These are phyloP conservation scores for Ricordea florida DNA, from an alignment of 92 coral and sea anemone species.

Conservation along the genomic window DNA sequence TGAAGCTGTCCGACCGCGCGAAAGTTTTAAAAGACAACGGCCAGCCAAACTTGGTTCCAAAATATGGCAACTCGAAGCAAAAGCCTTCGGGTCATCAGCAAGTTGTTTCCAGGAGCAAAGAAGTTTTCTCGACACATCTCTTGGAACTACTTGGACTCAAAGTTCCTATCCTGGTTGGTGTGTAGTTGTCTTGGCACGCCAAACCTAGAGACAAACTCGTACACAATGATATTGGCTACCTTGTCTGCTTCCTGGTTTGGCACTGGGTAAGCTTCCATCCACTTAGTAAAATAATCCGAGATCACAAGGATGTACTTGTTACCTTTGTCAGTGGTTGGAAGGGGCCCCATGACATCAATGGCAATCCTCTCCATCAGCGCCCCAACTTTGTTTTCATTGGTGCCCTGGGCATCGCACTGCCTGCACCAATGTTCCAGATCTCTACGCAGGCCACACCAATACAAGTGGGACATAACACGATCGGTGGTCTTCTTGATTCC, in stretches of 20 bases:
- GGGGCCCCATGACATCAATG: constrained; percentile 36
- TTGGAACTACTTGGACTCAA: background rate
- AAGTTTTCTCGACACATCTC: background rate
- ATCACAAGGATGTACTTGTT: too few relatives aligned
- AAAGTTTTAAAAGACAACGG: too few relatives aligned
- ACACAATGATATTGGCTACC: background rate
- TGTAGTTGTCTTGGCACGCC: background rate
- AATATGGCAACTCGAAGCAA: too few relatives aligned
- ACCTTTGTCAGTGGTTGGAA: constrained; percentile 9
- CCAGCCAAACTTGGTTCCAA: too few relatives aligned
- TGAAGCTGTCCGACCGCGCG: too few relatives aligned
- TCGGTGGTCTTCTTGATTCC: constrained; percentile 13
- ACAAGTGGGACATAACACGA: constrained; percentile 2
- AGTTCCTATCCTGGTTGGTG: background rate
- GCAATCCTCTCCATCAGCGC: constrained; percentile 43
- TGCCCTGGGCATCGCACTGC: too few relatives aligned
- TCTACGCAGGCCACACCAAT: constrained; percentile 14
- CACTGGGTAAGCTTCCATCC: background rate
- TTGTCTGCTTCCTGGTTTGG: constrained; percentile 13
- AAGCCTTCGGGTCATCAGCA: too few relatives aligned
- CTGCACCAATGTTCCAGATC: constrained; percentile 23
- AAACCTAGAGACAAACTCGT: background rate
- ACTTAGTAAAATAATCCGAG: background rate
- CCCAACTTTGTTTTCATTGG: constrained; percentile 24
- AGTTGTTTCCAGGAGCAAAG: too few relatives aligned